Conservation (phyloP, 2,113 vertebrate species). For the Ophiodon elongatus region DNA sequence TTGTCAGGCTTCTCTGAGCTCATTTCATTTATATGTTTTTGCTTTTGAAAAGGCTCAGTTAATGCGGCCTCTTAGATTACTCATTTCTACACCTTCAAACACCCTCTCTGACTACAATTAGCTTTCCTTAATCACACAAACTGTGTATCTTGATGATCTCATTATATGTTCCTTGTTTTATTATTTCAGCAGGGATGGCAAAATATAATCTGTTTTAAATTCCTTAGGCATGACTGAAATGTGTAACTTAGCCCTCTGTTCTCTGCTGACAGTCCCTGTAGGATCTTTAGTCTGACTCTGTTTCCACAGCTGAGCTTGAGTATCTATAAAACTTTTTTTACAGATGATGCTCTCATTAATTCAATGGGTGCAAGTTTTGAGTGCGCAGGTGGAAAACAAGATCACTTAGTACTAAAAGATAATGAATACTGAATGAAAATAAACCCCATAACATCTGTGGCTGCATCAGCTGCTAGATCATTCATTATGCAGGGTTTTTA, state of each 20-base stretch:
- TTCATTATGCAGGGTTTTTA: neutral
- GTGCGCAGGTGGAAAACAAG: slow-evolving; percentile 16
- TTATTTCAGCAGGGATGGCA: slow-evolving; percentile 27
- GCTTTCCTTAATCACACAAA: neutral
- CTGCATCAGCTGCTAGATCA: slow-evolving; percentile 6
- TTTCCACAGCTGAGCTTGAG: slow-evolving; percentile 57
- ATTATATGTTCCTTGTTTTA: slow-evolving; percentile 9
- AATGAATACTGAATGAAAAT: slow-evolving; percentile 16
- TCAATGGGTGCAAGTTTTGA: slow-evolving; percentile 19
- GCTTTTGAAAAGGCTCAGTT: slow-evolving; percentile 1
- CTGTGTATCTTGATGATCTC: neutral
- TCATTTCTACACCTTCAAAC: neutral
- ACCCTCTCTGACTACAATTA: neutral
- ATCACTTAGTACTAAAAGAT: slow-evolving; percentile 10
- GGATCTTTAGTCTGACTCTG: slow-evolving; percentile 42
- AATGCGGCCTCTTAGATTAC: neutral
- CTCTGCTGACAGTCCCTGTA: slow-evolving; percentile 27
- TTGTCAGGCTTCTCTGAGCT: slow-evolving; percentile 12
- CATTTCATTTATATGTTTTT: neutral
- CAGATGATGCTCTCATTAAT: slow-evolving; percentile 49
- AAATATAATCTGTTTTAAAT: slow-evolving; percentile 32
- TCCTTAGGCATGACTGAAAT: slow-evolving; percentile 44
- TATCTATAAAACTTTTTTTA: slow-evolving; percentile 36
- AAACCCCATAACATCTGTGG: neutral
- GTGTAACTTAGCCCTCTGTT: slow-evolving; percentile 28